Conservation (phyloP, 2,888 invertebrate genomes). For the Eristalinus aeneus region DNA sequence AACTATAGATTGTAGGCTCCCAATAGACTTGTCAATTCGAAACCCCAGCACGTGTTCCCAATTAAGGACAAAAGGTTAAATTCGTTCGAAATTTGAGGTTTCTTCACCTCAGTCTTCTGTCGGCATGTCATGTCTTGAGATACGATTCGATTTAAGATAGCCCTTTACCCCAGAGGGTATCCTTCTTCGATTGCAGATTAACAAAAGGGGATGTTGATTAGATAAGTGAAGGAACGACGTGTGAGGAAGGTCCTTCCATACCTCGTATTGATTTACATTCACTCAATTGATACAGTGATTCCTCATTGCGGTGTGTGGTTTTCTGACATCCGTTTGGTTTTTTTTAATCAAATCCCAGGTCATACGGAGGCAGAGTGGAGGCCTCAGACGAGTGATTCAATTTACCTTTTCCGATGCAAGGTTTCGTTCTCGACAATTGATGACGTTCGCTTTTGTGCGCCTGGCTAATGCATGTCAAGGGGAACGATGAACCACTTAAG, state of each 20-base stretch:
- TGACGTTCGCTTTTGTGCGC: background rate
- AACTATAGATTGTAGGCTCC: background rate
- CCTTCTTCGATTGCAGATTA: slow-evolving; percentile 42
- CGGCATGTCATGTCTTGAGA: background rate
- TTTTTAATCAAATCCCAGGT: background rate
- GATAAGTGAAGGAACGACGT: slow-evolving; percentile 22
- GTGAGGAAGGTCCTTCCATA: slow-evolving; percentile 11
- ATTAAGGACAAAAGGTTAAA: slow-evolving; percentile 58
- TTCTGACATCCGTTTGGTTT: background rate
- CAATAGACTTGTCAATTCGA: background rate
- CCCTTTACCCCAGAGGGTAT: background rate
- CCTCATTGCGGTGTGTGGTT: background rate
- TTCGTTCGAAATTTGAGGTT: slow-evolving; percentile 44
- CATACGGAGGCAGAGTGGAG: background rate
- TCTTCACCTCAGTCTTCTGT: slow-evolving; percentile 8
- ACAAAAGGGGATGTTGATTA: slow-evolving; percentile 21
- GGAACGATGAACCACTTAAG: background rate
- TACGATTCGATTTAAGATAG: slow-evolving; percentile 49
- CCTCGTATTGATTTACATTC: slow-evolving; percentile 27
- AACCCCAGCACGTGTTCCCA: slow-evolving; percentile 54
- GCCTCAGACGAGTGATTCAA: background rate
- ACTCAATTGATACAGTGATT: slow-evolving; percentile 23
- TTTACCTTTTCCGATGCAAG: background rate
- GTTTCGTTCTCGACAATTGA: background rate
- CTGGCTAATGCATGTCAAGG: background rate